A percentile compares a stretch with the other conserved stretches of the same genome.
Conservation (phyloP, 2,797 vertebrate species). For the Chaetophractus vellerosus region DNA sequence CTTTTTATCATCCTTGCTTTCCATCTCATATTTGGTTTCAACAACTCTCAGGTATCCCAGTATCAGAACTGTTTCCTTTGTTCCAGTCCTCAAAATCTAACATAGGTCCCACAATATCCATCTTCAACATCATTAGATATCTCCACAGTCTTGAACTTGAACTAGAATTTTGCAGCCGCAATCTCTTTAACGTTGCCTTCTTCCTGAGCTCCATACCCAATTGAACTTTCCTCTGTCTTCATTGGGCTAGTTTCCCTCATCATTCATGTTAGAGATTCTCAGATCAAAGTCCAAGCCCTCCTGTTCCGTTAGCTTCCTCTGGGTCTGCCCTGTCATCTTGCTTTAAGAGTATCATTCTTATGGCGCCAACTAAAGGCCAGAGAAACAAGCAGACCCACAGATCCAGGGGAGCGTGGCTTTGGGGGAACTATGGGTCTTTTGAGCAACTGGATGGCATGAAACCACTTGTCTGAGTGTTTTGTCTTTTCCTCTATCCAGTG, state of each 20-base stretch:
- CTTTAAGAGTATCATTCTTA: neutral
- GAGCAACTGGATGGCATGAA: neutral
- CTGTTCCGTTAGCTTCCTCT: neutral
- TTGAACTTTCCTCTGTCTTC: neutral
- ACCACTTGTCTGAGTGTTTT: neutral
- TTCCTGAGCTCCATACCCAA: neutral
- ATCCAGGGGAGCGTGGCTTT: constrained; percentile 25
- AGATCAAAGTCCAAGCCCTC: neutral
- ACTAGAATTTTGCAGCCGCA: neutral
- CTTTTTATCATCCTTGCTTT: neutral
- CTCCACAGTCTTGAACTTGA: neutral
- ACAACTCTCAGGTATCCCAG: neutral
- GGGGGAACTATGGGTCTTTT: neutral
- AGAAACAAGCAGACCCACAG: neutral
- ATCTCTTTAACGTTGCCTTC: neutral
- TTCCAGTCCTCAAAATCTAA: neutral
- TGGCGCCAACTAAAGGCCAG: neutral
- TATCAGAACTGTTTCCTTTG: constrained; percentile 11
- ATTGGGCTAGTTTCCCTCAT: neutral
- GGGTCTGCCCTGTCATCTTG: neutral
- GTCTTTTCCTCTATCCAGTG: constrained; percentile 4
- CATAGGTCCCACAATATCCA: neutral
- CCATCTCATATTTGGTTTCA: constrained; percentile 9
- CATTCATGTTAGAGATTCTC: neutral
- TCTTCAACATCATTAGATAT: neutral